A percentile compares a stretch with the other conserved stretches of the same genome.
Conservation (phyloP, 2,797 vertebrate species). For the Sebastes hubbsi region DNA sequence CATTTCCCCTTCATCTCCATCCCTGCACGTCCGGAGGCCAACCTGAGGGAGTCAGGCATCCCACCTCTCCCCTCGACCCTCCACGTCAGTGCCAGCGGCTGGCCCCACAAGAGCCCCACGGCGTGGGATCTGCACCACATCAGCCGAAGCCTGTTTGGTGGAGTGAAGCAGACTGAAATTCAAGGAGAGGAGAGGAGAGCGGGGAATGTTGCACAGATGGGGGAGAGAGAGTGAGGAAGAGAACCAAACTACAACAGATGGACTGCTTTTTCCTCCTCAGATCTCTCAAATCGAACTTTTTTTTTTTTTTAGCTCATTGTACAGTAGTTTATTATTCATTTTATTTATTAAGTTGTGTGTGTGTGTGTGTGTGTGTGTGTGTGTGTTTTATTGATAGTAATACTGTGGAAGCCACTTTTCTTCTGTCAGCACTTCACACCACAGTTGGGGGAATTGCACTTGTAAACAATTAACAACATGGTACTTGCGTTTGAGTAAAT, state of each 20-base stretch:
- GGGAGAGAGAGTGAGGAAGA: constrained; percentile 33
- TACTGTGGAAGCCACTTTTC: constrained; percentile 1
- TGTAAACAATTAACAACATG: constrained; percentile 58
- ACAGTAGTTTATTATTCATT: constrained; percentile 32
- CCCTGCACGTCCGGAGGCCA: constrained; percentile 37
- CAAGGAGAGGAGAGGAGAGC: constrained; percentile 27
- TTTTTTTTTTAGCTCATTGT: constrained; percentile 22
- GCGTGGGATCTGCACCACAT: constrained; percentile 60
- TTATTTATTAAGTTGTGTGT: constrained; percentile 52
- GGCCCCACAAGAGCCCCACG: constrained; percentile 46
- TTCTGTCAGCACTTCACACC: constrained; percentile 19
- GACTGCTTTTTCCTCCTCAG: constrained; percentile 21
- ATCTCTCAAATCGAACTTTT: constrained; percentile 13
- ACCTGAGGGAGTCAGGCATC: constrained; percentile 46
- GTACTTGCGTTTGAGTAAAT: constrained; percentile 60
- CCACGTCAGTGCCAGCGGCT: constrained; percentile 28
- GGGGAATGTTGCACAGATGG: constrained; percentile 16
- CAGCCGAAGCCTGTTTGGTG: constrained; percentile 29
- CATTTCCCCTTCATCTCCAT: constrained; percentile 55
- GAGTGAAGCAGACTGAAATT: constrained; percentile 33
- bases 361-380: not conserved
- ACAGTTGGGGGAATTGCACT: constrained; percentile 32
- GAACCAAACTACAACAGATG: constrained; percentile 20
- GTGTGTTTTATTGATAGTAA: not conserved
- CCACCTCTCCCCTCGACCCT: constrained; percentile 24